Base-by-base conservation (phyloP, 1,140 invertebrate genomes). In the Teleogryllus occipitalis region DNA sequence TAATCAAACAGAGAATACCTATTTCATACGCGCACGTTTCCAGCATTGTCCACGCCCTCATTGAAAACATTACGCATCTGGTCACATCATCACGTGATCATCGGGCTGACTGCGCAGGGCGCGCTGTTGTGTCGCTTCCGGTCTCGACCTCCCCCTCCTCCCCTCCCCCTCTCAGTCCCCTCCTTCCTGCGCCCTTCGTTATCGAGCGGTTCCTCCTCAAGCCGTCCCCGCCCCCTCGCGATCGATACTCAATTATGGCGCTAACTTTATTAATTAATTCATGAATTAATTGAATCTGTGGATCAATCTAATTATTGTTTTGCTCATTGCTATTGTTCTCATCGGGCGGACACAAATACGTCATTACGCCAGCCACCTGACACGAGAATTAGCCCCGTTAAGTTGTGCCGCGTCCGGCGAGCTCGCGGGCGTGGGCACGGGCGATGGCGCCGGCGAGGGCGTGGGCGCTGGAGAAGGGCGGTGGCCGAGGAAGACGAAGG, bases 251-350 rank as follows among this genome's bases (percentile, higher is more conserved):
- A 65, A 65, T 65, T 65, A 65, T 65, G 54, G 54, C 54, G 54
- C 54, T 65, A 65, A 65, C 54, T 65, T 65, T 65, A 65, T 65
- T 65, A 65, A 65, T 65, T 65, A 65, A 65, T 65, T 65, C 54
- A 65, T 65, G 54, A 65, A 65, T 65, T 65, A 65, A 65, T 65
- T 65, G 54, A 65, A 65, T 65, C 54, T 65, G 54, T 65, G 54
- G 54, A 65, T 65, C 54, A 65, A 65, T 65, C 54, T 65, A 65
- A 65, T 65, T 65, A 65, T 65, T 65, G 54, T 65, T 65, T 65
- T 65, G 54, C 54, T 65, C 54, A 65, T 65, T 65, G 54, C 54
- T 65, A 65, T 65, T 65, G 54, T 65, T 65, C 54, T 10, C 54
- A 65, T 39, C 54, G 54, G 54, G 54, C 10, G 54, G 54, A 65